Base-by-base conservation (phyloP, 1,140 invertebrate species). In the Sycophila sp. region DNA sequence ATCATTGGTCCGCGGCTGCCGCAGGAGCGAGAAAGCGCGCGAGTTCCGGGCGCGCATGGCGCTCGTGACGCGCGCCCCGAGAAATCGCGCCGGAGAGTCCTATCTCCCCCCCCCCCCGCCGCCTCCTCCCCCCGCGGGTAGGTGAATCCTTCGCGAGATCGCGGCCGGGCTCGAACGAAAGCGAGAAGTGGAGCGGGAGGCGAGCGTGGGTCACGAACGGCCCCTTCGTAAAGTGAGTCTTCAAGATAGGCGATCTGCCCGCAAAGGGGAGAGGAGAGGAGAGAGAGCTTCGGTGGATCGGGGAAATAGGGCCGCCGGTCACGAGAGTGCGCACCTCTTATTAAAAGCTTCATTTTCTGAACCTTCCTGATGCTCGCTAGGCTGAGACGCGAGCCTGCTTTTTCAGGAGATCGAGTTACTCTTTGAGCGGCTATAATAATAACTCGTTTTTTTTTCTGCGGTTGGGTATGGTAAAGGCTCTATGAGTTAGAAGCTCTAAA, bases 211-310 rank as follows among this genome's bases (percentile, higher is more conserved):
- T 69, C 66, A 69, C 66, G 66, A 69, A 19, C 69, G 51, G 38
- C 28, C n/a, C n/a, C n/a, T n/a, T n/a, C n/a, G 53, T 56, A 65
- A 64, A 71, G 69, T 71, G 62, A 71, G 69, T 71, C 69, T 66
- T 71, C 69, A 66, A 65, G 69, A 71, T 71, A 59, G 24, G 19
- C 4, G 4, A 66, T 66, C 62, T 55, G n/a, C 19, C 60, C 13
- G 11, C 13, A n/a, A 40, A n/a, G n/a, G 10, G 17, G 38, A 40
- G 38, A 40, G 38, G 17, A n/a, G 17, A n/a, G 19, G 40, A 19
- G 40, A 42, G 40, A 19, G 13, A 13, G 40, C n/a, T 17, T n/a
- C n/a, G 40, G 40, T 42, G 40, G n/a, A 45, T 6, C 17, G 62
- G 64, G 42, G 34, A 36, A 17, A 42, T 30, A 66, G 49, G 36